Percentiles rank a stretch among this genome's conserved stretches.
Evolutionary conservation across 2,797 vertebrate genomes (phyloP).

Genomic region (Falco novaeseelandiae): DNA sequence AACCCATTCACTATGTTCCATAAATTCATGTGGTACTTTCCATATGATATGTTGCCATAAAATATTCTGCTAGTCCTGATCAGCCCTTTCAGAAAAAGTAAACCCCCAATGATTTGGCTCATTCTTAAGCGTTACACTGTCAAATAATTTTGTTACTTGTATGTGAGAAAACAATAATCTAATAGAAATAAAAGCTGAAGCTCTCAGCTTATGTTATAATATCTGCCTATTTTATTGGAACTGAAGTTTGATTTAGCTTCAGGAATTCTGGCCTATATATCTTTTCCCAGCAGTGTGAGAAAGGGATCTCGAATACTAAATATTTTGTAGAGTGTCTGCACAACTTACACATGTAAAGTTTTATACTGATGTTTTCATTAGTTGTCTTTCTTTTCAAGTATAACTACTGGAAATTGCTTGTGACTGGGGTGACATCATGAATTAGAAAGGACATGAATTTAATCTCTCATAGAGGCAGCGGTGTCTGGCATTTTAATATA

Average conservation of each 20-base stretch:
- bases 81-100: neutral
- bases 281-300: neutral
- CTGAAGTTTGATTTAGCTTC: slow-evolving; percentile 44
- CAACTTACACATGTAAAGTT: neutral
- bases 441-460: slow-evolving; percentile 67
- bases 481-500: slow-evolving; percentile 60
- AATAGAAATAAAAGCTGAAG: neutral
- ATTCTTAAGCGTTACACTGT: neutral
- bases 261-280: neutral
- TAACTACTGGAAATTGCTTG: slow-evolving; percentile 54
- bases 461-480: slow-evolving; percentile 40
- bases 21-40: neutral
- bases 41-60: neutral
- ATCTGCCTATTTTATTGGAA: slow-evolving; percentile 20
- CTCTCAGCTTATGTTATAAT: neutral
- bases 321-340: slow-evolving; percentile 13
- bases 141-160: neutral
- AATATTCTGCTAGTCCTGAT: neutral
- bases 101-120: neutral
- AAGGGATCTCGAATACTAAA: neutral
- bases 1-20: neutral
- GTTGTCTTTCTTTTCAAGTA: slow-evolving; percentile 44
- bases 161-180: neutral
- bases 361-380: slow-evolving; percentile 45
- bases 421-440: slow-evolving; percentile 52